A percentile compares a stretch with the other conserved stretches of the same genome.
Conservation (phyloP, 2,888 invertebrate species). For the Cosmopolites sordidus region DNA sequence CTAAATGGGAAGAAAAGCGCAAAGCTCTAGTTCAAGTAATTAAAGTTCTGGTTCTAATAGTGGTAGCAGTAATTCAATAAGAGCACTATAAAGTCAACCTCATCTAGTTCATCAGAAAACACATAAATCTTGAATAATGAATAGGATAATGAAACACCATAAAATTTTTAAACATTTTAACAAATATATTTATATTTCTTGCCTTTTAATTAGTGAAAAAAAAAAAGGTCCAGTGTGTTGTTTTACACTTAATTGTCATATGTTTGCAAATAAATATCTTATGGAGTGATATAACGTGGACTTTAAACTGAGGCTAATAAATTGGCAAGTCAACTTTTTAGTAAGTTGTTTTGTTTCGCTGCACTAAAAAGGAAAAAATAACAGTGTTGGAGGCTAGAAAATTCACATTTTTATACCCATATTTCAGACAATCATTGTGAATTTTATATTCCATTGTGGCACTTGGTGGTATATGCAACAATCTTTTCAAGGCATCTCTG, state of each 20-base stretch:
- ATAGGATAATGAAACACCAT: too few relatives aligned
- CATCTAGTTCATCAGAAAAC: conserved; percentile 22
- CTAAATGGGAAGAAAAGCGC: conserved; percentile 21
- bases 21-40: conserved; percentile 23
- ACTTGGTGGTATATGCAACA: conserved; percentile 89
- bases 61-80: conserved; percentile 23
- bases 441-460: conserved; percentile 93
- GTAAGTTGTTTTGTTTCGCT: conserved; percentile 41
- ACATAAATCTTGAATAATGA: too few relatives aligned
- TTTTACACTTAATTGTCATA: conserved; percentile 4
- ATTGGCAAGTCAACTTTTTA: conserved; percentile 44
- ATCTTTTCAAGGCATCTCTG: conserved; percentile 88
- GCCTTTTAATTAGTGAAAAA: neutral
- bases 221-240: too few relatives aligned
- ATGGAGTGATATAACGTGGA: too few relatives aligned
- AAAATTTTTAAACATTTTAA: conserved; percentile 3
- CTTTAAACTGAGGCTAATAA: neutral
- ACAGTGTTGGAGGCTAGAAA: conserved; percentile 1
- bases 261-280: neutral
- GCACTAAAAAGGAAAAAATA: conserved; percentile 35
- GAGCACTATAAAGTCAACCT: conserved; percentile 21
- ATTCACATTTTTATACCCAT: conserved; percentile 40
- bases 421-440: conserved; percentile 78
- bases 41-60: conserved; percentile 20
- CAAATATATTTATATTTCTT: conserved; percentile 5